Conservation (phyloP, 2,113 vertebrate genomes). For the Hippocampus guttulatus region DNA sequence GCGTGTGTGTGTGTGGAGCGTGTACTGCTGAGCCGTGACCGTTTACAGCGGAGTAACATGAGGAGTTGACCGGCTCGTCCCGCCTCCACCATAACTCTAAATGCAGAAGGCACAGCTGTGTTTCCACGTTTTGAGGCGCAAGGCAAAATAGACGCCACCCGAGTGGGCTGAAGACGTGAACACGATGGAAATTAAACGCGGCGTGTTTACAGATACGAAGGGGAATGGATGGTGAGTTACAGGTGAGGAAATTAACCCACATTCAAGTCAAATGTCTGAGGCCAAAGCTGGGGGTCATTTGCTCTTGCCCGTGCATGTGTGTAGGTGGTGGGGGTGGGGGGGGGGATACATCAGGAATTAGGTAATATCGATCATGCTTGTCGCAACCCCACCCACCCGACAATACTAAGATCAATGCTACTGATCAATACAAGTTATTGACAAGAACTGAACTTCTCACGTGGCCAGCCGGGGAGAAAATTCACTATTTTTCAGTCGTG, state of each 20-base stretch:
- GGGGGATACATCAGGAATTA: conserved; percentile 38
- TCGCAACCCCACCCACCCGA: conserved; percentile 48
- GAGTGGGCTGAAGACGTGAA: background rate
- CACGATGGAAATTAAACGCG: background rate
- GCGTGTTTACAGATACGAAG: background rate
- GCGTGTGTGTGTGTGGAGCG: background rate
- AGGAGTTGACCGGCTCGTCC: conserved; percentile 44
- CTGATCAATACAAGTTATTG: conserved; percentile 67
- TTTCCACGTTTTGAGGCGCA: conserved; percentile 19
- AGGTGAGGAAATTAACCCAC: conserved; percentile 27
- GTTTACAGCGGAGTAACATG: conserved; percentile 60
- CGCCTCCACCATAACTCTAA: conserved; percentile 54
- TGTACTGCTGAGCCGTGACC: conserved; percentile 36
- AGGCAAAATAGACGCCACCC: background rate
- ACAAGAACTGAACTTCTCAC: conserved; percentile 66
- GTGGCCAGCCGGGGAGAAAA: conserved; percentile 61
- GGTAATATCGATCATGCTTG: conserved; percentile 63
- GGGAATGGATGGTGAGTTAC: background rate
- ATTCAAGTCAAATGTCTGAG: conserved; percentile 35
- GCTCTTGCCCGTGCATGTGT: conserved; percentile 34
- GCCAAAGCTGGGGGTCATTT: conserved; percentile 54
- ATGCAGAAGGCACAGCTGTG: conserved; percentile 59
- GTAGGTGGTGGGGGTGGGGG: conserved; percentile 37
- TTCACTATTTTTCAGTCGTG: conserved; percentile 34
- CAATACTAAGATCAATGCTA: conserved; percentile 59